Percentiles rank a stretch among this genome's conserved stretches.
Conservation (phyloP, 2,113 vertebrate genomes). For the Aegypius monachus region DNA sequence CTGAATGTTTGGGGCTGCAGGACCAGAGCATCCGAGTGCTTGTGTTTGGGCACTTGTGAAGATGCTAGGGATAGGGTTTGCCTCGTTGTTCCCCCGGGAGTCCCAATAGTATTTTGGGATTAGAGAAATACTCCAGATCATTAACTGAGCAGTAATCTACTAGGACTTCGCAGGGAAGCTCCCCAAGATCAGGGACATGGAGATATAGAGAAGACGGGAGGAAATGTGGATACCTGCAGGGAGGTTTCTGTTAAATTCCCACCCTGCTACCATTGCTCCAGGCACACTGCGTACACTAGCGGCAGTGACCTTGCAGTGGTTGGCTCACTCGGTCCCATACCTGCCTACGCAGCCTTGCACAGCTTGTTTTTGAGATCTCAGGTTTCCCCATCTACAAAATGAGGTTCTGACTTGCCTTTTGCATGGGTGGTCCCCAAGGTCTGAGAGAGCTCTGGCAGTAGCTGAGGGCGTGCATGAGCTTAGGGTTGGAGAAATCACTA, state of each 20-base stretch:
- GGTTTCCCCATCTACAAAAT: neutral
- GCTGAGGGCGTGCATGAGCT: neutral
- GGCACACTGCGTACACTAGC: fast-evolving
- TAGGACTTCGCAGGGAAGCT: neutral
- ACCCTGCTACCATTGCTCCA: fast-evolving
- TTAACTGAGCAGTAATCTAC: neutral
- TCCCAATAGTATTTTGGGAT: neutral
- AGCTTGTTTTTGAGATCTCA: neutral
- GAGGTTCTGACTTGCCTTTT: neutral
- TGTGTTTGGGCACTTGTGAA: neutral
- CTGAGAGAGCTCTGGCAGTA: neutral
- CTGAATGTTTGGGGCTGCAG: neutral
- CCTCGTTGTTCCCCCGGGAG: neutral
- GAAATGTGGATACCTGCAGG: neutral
- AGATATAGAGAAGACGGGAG: neutral
- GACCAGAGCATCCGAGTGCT: neutral
- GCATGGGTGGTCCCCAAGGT: neutral
- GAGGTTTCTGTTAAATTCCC: neutral
- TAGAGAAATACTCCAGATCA: neutral
- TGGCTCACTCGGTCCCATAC: fast-evolving
- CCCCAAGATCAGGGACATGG: neutral
- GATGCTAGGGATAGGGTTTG: neutral
- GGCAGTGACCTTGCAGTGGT: neutral
- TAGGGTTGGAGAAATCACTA: neutral
- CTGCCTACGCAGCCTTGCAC: neutral